A percentile compares a stretch with the other conserved stretches of the same genome.
Evolutionary conservation across 2,888 invertebrate species (phyloP).

Genomic region (Pachymerium ferrugineum): DNA sequence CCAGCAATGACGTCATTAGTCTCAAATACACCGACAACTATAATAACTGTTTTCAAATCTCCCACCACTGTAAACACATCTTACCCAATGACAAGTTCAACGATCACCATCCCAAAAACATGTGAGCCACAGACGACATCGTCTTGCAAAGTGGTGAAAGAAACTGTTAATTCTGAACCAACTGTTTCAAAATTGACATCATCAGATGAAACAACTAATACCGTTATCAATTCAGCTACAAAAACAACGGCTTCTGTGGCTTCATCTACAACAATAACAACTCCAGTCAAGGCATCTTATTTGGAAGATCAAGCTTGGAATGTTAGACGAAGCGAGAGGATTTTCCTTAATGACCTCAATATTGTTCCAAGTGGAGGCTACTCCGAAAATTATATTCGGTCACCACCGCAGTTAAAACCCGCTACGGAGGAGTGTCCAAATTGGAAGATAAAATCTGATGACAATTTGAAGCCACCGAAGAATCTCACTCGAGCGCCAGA

Average conservation of each 20-base stretch:
- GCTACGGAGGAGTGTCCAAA: conserved; percentile 31
- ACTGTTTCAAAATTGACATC: no score
- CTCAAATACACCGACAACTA: not conserved
- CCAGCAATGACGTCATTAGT: not conserved
- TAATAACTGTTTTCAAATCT: not conserved
- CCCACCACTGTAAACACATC: not conserved
- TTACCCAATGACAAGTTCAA: not conserved
- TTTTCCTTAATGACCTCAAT: conserved; percentile 46
- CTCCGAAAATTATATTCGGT: conserved; percentile 39
- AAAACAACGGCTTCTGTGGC: not conserved
- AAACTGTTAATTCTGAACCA: no score
- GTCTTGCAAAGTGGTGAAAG: no score
- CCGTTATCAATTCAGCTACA: no score
- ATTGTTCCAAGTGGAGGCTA: not conserved
- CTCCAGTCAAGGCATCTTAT: not conserved
- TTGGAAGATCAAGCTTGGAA: conserved; percentile 45
- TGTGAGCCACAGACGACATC: not conserved
- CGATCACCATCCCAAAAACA: not conserved
- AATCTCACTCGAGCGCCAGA: conserved; percentile 30
- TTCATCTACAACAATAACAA: not conserved
- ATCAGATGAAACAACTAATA: no score
- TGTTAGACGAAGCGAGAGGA: conserved; percentile 47
- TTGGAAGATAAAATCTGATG: conserved; percentile 31
- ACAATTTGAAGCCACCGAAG: conserved; percentile 32
- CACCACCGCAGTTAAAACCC: conserved; percentile 36